Percentiles rank a stretch among this genome's conserved stretches.
phyloP scores from a whole-genome alignment of 2,113 vertebrate genomes.

The Solea solea region DNA sequence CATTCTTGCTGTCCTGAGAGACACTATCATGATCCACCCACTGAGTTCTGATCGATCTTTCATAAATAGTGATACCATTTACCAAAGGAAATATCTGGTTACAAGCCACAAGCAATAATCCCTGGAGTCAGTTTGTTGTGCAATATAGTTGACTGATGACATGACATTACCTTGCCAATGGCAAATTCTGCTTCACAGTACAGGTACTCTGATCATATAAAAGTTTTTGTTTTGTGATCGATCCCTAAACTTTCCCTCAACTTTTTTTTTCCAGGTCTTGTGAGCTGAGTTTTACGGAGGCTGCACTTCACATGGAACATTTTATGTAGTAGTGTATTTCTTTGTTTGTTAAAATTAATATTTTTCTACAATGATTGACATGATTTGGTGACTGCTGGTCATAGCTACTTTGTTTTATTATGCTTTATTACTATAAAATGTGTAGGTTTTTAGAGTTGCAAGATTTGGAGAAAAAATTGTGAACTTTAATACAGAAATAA shows the following conservation, averaged over 20 bases:
- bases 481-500: not conserved
- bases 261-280: constrained; percentile 74
- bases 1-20: no score
- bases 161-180: not conserved
- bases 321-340: constrained; percentile 7
- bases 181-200: not conserved
- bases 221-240: not conserved
- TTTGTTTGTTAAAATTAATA: constrained; percentile 22
- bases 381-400: not conserved
- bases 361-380: constrained; percentile 42
- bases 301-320: not conserved
- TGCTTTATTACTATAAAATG: not conserved
- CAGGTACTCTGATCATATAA: not conserved
- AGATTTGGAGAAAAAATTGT: not conserved
- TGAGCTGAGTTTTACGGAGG: constrained; percentile 73
- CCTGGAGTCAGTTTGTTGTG: no score
- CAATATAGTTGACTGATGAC: no score
- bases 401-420: not conserved
- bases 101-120: no score
- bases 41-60: no score
- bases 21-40: no score
- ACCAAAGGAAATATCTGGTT: no score
- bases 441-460: not conserved
- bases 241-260: not conserved
- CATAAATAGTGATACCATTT: no score